These are phyloP conservation scores for Zaprionus taronus DNA, from an alignment of 1,140 invertebrate species.

Conservation along the genomic window DNA sequence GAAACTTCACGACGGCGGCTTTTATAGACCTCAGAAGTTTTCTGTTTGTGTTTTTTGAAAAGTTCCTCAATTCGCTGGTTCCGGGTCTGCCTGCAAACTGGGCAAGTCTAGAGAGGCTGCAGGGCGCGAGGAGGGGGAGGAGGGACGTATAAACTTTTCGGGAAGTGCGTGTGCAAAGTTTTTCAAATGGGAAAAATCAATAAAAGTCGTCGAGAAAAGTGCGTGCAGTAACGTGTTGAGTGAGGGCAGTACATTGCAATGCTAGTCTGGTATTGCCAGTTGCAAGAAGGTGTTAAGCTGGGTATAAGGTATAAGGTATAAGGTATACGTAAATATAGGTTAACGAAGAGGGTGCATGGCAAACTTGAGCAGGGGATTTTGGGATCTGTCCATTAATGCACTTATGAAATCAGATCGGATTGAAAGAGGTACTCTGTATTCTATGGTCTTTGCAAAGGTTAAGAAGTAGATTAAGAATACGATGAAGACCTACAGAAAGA, in stretches of 20 bases:
- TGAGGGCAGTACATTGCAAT: not conserved
- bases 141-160: not conserved
- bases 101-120: conserved; percentile 19
- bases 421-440: no score
- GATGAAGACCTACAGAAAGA: no score
- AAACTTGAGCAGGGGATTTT: not conserved
- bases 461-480: no score
- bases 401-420: no score
- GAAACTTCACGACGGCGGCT: conserved; percentile 58
- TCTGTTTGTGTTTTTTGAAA: conserved; percentile 76
- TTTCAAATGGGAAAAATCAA: conserved; percentile 42
- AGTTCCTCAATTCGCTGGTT: conserved; percentile 49
- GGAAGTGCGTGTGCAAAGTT: conserved; percentile 17
- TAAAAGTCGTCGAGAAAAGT: conserved; percentile 41
- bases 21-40: conserved; percentile 74
- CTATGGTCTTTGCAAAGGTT: no score
- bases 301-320: not conserved
- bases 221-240: conserved; percentile 21
- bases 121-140: no score
- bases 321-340: not conserved
- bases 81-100: conserved; percentile 2
- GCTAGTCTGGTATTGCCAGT: not conserved
- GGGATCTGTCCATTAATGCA: not conserved
- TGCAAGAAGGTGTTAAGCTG: not conserved
- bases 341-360: not conserved